Evolutionary conservation across 2,888 invertebrate genomes (phyloP).

Genomic region (Halocaridina rubra): DNA sequence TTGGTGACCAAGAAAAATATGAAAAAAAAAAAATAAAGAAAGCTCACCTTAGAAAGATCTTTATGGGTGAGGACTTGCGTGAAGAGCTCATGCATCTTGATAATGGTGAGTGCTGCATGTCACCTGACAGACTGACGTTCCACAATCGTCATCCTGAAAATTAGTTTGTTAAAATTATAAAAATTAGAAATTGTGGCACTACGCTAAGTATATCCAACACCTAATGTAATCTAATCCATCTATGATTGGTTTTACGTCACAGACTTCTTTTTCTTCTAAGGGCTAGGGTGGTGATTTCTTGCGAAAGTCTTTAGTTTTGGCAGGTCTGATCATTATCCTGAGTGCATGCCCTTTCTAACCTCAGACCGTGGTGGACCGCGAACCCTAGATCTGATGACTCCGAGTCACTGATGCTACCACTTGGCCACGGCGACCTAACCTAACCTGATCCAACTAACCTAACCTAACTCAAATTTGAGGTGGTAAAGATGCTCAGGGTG

Average conservation of each 20-base stretch:
- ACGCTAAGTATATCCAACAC: not conserved
- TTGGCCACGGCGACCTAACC: too few species aligned
- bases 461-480: too few species aligned
- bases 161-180: not conserved
- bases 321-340: too few species aligned
- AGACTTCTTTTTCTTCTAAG: too few species aligned
- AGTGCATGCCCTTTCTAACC: too few species aligned
- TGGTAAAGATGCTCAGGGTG: too few species aligned
- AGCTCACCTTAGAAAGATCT: slow-evolving; percentile 79
- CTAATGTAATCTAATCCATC: not conserved
- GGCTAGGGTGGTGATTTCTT: too few species aligned
- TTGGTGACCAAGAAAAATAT: not conserved
- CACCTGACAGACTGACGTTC: slow-evolving; percentile 23
- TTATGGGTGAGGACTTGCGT: slow-evolving; percentile 89
- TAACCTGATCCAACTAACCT: too few species aligned
- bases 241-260: not conserved
- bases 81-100: slow-evolving; percentile 88
- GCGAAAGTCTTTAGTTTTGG: too few species aligned
- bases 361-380: not conserved
- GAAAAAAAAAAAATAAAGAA: not conserved
- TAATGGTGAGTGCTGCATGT: slow-evolving; percentile 41
- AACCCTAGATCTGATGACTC: not conserved
- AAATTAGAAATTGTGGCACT: not conserved
- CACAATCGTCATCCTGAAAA: slow-evolving; percentile 23
- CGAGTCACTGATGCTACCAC: too few species aligned